Base-by-base conservation (phyloP, 2,888 invertebrate genomes). In the Cerceris ruficornis region DNA sequence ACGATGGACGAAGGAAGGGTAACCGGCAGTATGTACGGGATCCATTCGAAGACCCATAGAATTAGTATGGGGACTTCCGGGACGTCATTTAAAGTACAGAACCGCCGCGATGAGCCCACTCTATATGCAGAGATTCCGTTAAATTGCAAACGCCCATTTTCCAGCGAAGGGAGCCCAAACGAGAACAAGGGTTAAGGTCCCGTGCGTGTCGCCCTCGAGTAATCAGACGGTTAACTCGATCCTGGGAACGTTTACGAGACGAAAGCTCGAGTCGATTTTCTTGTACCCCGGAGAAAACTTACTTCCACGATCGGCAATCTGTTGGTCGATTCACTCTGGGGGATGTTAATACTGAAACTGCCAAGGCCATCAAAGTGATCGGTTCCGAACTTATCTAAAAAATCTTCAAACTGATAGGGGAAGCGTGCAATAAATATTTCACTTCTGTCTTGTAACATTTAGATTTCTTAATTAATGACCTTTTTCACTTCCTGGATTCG, bases 101-200 rank as follows among this genome's bases (percentile, higher is more conserved):
- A 77, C 77, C 81, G 77, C 75, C 81, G 62, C 84, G 86, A 88
- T 86, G 86, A 89, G 85, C 82, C 86, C 88, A 87, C 88, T 89
- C 87, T 89, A 86, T 90, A 89, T 89, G 89, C 90, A 88, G 88
- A 88, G 89, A 89, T 88, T 88, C 88, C 88, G 88, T 87, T 88
- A 88, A 88, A 90, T 89, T 86, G 87, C 85, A 84, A 88, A 85
- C 86, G 86, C 83, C 87, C 88, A 83, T 84, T 86, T 81, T 82
- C 76, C 78, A 70, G 75, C 67, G 79, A 64, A 74, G 65, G 75
- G 42, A 43, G 46, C 75, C 60, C 55, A 70, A 85, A 60, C 67
- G 57, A 49, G 69, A 62, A 69, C 58, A 70, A 82, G 71, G 78
- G 28, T 70, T 76, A 80, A 85, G 73, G 60, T 72, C 70, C 64